Evolutionary conservation across 2,797 vertebrate genomes (phyloP), one percentile per base, ranked within the genome.

Genomic region (Onychomys torridus): DNA sequence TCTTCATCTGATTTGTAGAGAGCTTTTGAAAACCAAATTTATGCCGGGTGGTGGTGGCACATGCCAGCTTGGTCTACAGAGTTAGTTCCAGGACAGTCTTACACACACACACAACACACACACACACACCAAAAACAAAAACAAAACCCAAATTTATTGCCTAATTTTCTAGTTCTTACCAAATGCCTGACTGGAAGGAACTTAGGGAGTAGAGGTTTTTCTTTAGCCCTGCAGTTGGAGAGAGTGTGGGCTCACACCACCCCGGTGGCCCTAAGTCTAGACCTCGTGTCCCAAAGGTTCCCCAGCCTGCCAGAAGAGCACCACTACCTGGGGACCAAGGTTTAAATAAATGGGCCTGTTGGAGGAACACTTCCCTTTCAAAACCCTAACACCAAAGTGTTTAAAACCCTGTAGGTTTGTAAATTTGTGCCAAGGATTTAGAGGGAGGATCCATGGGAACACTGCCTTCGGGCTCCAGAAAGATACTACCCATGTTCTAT

Each of bases 401-500:
- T 98, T 95, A 91, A 98, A 96, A 97, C 55, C 43, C 75, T 96
- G 40, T 84, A 93, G 95, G 95, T 98, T 96, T 97, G 67, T 82
- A 57, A 55, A 55, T 92, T 91, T 82, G 67, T 37, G 71, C 14
- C 25, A 46, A 37, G 17, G 40, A 46, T 32, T 40, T 32, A 19
- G 43, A 83, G 34, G 77, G 88, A 96, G 37, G 40, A 6, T 46
- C 79, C 93, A 6, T 89, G 37, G 95, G 90, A 89, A 97, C 97
- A 82, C 94, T 94, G 93, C 94, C 96, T 77, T 83, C 71, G 82
- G 88, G 95, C 82, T 97, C 93, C 29, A 34, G 61, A 97, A 98
- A 93, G 93, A 94, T 91, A 23, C 73, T 40, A 23, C 46, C 27
- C 17, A 97, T 85, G 91, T 97, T 97, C 98, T 95, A 98, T 97